Evolutionary conservation across 2,113 vertebrate species (phyloP), one percentile per base, ranked within the genome.

Genomic region (Planiliza haematocheilus): DNA sequence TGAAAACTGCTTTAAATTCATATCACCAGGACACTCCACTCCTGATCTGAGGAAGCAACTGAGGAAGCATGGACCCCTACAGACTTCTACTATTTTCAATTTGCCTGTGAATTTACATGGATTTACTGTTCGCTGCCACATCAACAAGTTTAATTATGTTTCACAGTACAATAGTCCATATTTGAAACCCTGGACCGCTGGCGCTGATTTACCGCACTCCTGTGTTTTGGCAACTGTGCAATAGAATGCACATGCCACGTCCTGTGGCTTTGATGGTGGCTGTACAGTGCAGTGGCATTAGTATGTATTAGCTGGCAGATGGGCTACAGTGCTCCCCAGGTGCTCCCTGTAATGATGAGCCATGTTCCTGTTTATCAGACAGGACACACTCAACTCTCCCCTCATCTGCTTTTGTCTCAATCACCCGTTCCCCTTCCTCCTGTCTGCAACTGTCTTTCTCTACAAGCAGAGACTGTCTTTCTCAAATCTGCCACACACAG

Each of bases 321-420:
- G 88, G 89, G 84, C 72, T 24, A 38, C 70, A 84, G 53, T 30
- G 74, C 71, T 87, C 88, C 86, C 87, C 66, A 30, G 84, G 75
- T 82, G 85, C 75, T 82, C 63, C 17, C 76, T 79, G 70, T 89
- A 89, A 89, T 88, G 84, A 89, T 90, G 86, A 91, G 81, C 89
- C 91, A 90, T 91, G 89, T 88, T 88, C 46, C 79, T 74, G 84
- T 81, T 91, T 82, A 92, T 90, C 85, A 78, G 80, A 88, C 81
- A 78, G 85, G 88, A 89, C 86, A 84, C 73, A 70, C 77, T 85
- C 66, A 85, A 77, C 82, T 85, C 85, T 80, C 81, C 45, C 58
- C 71, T 84, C 78, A 71, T 88, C 88, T 87, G 69, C 79, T 82
- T 89, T 84, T 86, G 82, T 86, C 88, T 89, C 88, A 77, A 76